A percentile compares a stretch with the other conserved stretches of the same genome.
Conservation (phyloP, 2,888 invertebrate species). For the Ptilodon capucinus region DNA sequence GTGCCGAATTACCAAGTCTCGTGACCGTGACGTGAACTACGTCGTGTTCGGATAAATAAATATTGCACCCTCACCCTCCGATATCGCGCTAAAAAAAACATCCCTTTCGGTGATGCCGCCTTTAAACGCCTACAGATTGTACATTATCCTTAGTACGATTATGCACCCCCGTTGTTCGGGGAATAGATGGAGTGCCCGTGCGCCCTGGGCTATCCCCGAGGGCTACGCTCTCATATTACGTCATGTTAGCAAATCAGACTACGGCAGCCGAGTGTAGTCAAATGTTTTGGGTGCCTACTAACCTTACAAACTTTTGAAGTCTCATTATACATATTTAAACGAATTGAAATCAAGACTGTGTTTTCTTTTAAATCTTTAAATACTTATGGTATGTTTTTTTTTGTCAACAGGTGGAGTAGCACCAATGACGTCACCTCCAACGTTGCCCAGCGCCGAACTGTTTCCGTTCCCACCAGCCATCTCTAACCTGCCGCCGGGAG, state of each 20-base stretch:
- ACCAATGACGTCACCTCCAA: constrained; percentile 61
- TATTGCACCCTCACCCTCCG: constrained; percentile 82
- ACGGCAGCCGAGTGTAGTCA: constrained; percentile 30
- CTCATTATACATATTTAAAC: not conserved
- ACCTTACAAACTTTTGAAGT: not conserved
- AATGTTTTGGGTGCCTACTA: constrained; percentile 20
- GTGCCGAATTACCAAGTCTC: constrained; percentile 66
- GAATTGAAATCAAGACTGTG: not conserved
- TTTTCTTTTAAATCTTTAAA: not conserved
- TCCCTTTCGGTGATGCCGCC: constrained; percentile 81
- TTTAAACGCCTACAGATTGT: constrained; percentile 84
- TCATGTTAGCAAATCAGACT: constrained; percentile 68
- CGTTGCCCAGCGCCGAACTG: constrained; percentile 68
- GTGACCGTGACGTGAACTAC: constrained; percentile 70
- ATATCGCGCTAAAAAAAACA: constrained; percentile 81
- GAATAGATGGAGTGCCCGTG: constrained; percentile 76
- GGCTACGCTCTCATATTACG: constrained; percentile 79
- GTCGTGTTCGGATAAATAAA: constrained; percentile 77
- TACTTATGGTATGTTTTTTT: constrained; percentile 28
- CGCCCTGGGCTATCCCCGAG: constrained; percentile 63
- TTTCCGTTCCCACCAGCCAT: constrained; percentile 74
- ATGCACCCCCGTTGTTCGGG: constrained; percentile 81
- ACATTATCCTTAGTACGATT: constrained; percentile 83
- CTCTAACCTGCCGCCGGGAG: constrained; percentile 68
- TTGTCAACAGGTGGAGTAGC: constrained; percentile 74